Evolutionary conservation across 2,113 vertebrate species (phyloP).

Genomic region (Trematocara unimaculatum): DNA sequence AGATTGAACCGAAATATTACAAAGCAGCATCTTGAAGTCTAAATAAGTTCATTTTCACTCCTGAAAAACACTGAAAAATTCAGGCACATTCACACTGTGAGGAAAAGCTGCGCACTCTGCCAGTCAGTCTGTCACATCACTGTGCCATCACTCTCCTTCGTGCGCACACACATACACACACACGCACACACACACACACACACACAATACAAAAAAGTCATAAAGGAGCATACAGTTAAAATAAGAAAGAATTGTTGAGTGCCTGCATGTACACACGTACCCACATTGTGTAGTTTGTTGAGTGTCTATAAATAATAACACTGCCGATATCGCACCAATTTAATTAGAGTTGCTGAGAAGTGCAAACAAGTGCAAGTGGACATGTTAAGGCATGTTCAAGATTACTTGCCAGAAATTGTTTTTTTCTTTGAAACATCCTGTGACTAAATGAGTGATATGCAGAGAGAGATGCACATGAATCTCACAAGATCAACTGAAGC

Average conservation of each 20-base stretch:
- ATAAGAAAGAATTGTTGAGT: neutral
- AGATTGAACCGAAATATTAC: neutral
- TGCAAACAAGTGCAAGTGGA: neutral
- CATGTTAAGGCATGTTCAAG: neutral
- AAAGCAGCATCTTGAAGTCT: neutral
- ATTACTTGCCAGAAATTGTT: neutral
- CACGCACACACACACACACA: neutral
- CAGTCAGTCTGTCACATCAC: neutral
- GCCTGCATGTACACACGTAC: neutral
- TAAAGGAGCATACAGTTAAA: neutral
- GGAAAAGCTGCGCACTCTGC: neutral
- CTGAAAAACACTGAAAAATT: neutral
- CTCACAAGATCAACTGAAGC: neutral
- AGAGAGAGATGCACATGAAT: neutral
- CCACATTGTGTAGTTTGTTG: neutral
- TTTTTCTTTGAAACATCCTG: neutral
- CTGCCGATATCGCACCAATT: neutral
- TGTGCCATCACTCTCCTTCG: neutral
- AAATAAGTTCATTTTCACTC: neutral
- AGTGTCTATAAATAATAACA: neutral
- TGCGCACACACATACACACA: rapidly evolving
- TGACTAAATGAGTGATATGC: neutral
- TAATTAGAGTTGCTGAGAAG: neutral
- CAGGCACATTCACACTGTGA: neutral
- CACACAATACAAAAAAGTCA: neutral